phyloP scores from a whole-genome alignment of 2,888 invertebrate species.

The Lathronympha strigana region DNA sequence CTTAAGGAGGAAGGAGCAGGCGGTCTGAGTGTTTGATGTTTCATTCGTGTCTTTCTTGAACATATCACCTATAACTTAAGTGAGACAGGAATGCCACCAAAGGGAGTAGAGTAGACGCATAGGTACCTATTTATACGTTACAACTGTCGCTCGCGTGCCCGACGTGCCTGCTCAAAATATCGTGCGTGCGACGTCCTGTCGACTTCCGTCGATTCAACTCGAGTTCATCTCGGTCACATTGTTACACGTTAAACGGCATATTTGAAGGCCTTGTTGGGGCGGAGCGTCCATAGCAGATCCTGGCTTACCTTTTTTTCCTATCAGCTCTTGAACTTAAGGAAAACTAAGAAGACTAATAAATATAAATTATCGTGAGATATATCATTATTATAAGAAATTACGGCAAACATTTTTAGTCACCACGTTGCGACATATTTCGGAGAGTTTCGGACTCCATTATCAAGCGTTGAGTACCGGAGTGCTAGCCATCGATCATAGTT shows the following conservation, averaged over 20 bases:
- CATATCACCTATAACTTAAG: conserved; percentile 23
- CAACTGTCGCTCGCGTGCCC: conserved; percentile 59
- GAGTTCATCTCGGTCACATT: conserved; percentile 52
- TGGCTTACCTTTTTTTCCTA: too few relatives aligned
- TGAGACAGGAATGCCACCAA: conserved; percentile 38
- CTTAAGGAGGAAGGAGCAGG: too few relatives aligned
- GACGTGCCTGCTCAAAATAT: conserved; percentile 78
- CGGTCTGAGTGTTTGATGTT: neutral
- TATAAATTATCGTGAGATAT: too few relatives aligned
- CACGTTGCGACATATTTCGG: too few relatives aligned
- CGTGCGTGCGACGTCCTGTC: conserved; percentile 63
- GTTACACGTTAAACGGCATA: conserved; percentile 39
- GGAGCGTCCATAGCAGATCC: too few relatives aligned
- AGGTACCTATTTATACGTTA: conserved; percentile 57
- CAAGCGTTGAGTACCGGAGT: too few relatives aligned
- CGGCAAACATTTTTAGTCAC: too few relatives aligned
- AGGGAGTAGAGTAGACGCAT: conserved; percentile 25
- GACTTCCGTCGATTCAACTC: conserved; percentile 77
- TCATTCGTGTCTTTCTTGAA: neutral
- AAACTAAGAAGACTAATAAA: too few relatives aligned
- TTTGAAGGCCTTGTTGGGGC: conserved; percentile 18
- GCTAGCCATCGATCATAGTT: too few relatives aligned
- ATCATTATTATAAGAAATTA: too few relatives aligned
- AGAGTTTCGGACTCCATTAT: too few relatives aligned
- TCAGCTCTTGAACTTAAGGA: too few relatives aligned